These are phyloP conservation scores for Geopemphigus sp. DNA, from an alignment of 1,140 invertebrate species.

Conservation along the genomic window DNA sequence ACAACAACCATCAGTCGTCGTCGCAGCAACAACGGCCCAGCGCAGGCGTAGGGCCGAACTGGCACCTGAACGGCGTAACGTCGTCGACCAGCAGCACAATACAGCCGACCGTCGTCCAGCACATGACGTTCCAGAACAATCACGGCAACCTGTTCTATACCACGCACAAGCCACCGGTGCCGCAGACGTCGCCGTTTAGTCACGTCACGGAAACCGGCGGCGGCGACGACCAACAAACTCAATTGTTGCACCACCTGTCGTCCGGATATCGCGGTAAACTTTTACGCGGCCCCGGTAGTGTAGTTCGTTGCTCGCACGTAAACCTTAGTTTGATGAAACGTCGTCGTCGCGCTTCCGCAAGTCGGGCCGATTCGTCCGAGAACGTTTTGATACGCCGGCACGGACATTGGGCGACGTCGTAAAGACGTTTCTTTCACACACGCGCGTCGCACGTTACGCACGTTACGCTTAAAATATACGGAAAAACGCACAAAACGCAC, in stretches of 20 bases:
- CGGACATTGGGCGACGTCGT: too few relatives aligned
- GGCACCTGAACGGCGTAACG: neutral
- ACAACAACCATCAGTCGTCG: too few relatives aligned
- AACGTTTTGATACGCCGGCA: too few relatives aligned
- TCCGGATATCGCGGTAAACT: conserved; percentile 27
- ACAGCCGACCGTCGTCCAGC: neutral
- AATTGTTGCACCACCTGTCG: conserved; percentile 3
- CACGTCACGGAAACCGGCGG: neutral
- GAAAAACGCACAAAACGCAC: too few relatives aligned
- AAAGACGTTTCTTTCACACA: too few relatives aligned
- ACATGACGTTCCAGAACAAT: conserved; percentile 11
- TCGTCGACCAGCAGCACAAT: conserved; percentile 12
- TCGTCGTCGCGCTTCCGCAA: too few relatives aligned
- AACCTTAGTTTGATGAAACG: too few relatives aligned
- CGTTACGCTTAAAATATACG: neutral
- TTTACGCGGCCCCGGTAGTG: neutral
- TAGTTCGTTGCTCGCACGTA: too few relatives aligned
- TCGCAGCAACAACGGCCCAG: too few relatives aligned
- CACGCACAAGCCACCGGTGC: neutral
- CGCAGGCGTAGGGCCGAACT: neutral
- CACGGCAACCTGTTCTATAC: conserved; percentile 2
- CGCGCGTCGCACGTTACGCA: neutral
- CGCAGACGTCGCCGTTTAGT: neutral
- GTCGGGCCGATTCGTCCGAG: too few relatives aligned
- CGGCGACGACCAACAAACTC: neutral